phyloP scores from a whole-genome alignment of 2,797 vertebrate species.

The Aselliscus stoliczkanus region DNA sequence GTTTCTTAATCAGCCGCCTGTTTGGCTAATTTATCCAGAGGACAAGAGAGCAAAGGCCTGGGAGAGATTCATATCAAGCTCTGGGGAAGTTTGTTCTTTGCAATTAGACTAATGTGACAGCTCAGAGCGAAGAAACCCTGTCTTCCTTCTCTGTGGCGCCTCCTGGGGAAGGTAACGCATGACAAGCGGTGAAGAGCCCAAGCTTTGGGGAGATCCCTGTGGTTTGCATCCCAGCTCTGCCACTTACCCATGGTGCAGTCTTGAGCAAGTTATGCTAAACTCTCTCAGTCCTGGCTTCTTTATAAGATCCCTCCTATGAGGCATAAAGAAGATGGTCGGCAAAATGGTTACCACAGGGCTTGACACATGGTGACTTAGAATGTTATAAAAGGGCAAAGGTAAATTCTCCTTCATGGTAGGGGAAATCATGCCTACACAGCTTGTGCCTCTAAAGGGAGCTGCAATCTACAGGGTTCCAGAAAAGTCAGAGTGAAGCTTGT shows the following conservation, averaged over 20 bases:
- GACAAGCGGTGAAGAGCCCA: not conserved
- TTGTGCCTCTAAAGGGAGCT: not conserved
- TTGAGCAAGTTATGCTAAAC: not conserved
- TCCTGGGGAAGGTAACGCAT: not conserved
- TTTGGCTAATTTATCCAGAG: not conserved
- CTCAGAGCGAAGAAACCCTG: not conserved
- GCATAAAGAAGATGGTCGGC: not conserved
- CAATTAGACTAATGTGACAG: not conserved
- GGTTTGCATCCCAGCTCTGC: not conserved
- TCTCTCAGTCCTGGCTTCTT: not conserved
- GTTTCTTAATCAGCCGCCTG: not conserved
- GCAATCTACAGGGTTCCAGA: not conserved
- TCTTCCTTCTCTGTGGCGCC: not conserved
- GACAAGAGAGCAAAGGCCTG: not conserved
- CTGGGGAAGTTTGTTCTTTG: not conserved
- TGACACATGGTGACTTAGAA: fast-evolving
- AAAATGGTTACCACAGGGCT: fast-evolving
- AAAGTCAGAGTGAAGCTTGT: not conserved
- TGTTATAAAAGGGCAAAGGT: not conserved
- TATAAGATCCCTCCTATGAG: fast-evolving
- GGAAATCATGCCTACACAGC: no score
- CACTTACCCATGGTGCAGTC: fast-evolving
- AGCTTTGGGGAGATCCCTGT: no score
- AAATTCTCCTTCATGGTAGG: not conserved
- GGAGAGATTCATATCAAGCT: not conserved